Evolutionary conservation across 2,113 vertebrate species (phyloP).

Genomic region (Potamarius usumacintae): DNA sequence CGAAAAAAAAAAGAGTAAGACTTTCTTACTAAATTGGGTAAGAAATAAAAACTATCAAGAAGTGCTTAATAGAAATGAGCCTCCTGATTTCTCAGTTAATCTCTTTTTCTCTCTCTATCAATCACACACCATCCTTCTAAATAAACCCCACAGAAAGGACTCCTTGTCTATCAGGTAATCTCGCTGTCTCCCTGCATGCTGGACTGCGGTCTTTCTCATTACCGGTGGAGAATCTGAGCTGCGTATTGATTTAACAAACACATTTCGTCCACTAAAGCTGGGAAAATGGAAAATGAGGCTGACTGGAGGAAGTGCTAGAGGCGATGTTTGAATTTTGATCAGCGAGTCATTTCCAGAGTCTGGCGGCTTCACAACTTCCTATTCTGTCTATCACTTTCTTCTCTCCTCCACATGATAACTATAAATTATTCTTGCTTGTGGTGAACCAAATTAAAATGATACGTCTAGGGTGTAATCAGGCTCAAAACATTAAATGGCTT

Average conservation of each 20-base stretch:
- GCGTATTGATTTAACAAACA: constrained; percentile 47
- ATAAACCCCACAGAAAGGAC: constrained; percentile 27
- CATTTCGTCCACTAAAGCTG: constrained; percentile 18
- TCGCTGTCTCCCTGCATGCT: background rate
- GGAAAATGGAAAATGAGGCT: constrained; percentile 21
- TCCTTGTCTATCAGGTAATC: constrained; percentile 10
- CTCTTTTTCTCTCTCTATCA: background rate
- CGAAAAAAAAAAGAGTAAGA: too few relatives aligned
- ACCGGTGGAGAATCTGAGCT: constrained; percentile 40
- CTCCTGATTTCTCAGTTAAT: background rate
- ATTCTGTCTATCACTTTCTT: constrained; percentile 19
- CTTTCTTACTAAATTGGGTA: background rate
- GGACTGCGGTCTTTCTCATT: constrained; percentile 43
- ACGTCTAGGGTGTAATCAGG: background rate
- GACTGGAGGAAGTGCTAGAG: constrained; percentile 31
- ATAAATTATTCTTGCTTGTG: background rate
- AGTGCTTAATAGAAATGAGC: background rate
- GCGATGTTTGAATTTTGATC: constrained; percentile 36
- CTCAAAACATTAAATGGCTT: constrained; percentile 2
- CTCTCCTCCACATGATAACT: background rate
- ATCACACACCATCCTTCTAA: background rate
- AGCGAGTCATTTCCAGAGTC: constrained; percentile 28
- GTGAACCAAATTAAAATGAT: constrained; percentile 16
- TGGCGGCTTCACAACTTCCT: background rate
- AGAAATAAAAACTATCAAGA: background rate